A percentile compares a stretch with the other conserved stretches of the same genome.
Conservation (phyloP, 64 coral and sea anemone genomes). For the Pachyseris speciosa region DNA sequence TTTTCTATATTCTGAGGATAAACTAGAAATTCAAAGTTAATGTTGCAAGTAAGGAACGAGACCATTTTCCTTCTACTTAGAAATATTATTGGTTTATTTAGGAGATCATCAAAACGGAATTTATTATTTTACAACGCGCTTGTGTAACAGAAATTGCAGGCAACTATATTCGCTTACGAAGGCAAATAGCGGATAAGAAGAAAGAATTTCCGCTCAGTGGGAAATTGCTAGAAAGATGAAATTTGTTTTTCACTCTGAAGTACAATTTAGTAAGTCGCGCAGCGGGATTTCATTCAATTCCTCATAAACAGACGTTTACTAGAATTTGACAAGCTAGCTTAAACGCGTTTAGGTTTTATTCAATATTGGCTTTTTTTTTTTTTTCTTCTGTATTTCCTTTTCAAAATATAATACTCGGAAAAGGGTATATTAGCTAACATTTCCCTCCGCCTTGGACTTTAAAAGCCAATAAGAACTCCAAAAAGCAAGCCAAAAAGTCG, state of each 20-base stretch:
- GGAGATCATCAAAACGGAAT: no score
- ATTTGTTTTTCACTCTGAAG: not conserved
- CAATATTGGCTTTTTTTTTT: not conserved
- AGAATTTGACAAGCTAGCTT: not conserved
- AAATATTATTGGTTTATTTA: no score
- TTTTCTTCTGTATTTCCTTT: not conserved
- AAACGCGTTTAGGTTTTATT: not conserved
- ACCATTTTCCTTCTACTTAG: no score
- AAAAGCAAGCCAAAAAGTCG: no score
- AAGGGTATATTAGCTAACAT: not conserved
- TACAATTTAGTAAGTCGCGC: no score
- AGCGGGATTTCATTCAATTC: not conserved
- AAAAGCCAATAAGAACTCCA: no score
- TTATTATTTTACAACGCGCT: no score
- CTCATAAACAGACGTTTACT: not conserved
- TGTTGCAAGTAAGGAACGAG: no score
- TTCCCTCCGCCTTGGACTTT: no score
- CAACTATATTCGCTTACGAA: not conserved
- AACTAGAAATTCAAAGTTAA: no score
- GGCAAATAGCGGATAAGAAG: not conserved
- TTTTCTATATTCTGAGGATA: no score
- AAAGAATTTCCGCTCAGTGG: not conserved
- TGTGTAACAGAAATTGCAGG: no score
- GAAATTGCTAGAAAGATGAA: not conserved
- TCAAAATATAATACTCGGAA: not conserved